phyloP scores from a whole-genome alignment of 1,140 invertebrate species.

The Teleogryllus occipitalis region DNA sequence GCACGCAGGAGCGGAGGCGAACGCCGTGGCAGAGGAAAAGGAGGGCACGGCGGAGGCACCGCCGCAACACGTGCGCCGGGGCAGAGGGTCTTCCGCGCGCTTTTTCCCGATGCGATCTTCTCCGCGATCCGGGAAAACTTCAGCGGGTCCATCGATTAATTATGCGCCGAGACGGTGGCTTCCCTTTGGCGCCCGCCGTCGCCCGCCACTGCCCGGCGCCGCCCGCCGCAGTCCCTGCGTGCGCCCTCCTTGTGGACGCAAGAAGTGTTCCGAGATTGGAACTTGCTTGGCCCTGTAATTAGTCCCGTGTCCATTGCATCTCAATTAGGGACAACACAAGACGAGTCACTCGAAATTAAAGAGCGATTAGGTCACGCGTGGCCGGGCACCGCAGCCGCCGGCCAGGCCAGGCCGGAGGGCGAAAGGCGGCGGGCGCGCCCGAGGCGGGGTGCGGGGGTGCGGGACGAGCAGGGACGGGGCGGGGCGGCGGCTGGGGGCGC shows the following conservation, averaged over 20 bases:
- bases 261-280: background rate
- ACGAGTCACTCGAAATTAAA: slow-evolving; percentile 4
- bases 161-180: background rate
- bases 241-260: background rate
- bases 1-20: no score
- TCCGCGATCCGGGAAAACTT: background rate
- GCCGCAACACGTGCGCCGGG: background rate
- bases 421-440: background rate
- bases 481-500: no score
- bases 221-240: background rate
- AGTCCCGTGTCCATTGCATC: slow-evolving; percentile 3
- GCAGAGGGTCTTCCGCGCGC: background rate
- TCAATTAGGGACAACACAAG: slow-evolving; percentile 4
- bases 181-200: background rate
- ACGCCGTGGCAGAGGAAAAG: no score
- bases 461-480: background rate
- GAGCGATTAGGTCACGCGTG: slow-evolving; percentile 2
- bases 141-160: background rate
- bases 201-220: no score
- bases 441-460: background rate
- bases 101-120: background rate
- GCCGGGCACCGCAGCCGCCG: background rate
- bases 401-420: background rate
- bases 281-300: slow-evolving; percentile 3
- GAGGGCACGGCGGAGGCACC: no score